These are phyloP conservation scores for Dorcus hopei DNA, from an alignment of 2,888 invertebrate genomes.

Conservation along the genomic window DNA sequence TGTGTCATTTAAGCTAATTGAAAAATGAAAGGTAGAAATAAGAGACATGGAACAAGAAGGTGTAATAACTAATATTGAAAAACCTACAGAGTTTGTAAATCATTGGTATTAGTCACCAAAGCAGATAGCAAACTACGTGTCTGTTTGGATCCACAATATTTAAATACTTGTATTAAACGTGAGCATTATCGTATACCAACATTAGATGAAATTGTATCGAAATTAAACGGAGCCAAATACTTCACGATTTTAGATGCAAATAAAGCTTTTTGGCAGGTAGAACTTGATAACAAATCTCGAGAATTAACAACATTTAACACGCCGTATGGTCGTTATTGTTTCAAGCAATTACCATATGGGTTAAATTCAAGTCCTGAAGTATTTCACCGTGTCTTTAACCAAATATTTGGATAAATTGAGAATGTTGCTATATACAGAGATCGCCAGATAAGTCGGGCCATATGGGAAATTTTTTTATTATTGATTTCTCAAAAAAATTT, in stretches of 20 bases:
- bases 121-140: no score
- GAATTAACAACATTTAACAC: constrained; percentile 7
- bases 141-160: no score
- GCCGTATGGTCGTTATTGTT: constrained; percentile 12
- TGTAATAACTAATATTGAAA: no score
- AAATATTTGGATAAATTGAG: constrained; percentile 25
- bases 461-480: no score
- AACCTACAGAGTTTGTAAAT: no score
- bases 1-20: no score
- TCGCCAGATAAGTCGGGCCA: no score
- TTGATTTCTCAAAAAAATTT: no score
- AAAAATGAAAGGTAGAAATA: no score
- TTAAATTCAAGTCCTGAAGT: constrained; percentile 23
- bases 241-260: not conserved
- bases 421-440: constrained; percentile 24
- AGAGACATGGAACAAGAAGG: no score
- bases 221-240: not conserved
- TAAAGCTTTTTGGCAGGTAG: constrained; percentile 2
- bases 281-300: not conserved
- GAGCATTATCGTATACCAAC: not conserved
- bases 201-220: not conserved
- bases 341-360: constrained; percentile 17
- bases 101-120: no score
- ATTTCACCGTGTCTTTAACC: constrained; percentile 23
- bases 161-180: not conserved